Evolutionary conservation across 92 coral and sea anemone genomes (phyloP), one percentile per base, ranked within the genome.

Genomic region (Nematostella vectensis): DNA sequence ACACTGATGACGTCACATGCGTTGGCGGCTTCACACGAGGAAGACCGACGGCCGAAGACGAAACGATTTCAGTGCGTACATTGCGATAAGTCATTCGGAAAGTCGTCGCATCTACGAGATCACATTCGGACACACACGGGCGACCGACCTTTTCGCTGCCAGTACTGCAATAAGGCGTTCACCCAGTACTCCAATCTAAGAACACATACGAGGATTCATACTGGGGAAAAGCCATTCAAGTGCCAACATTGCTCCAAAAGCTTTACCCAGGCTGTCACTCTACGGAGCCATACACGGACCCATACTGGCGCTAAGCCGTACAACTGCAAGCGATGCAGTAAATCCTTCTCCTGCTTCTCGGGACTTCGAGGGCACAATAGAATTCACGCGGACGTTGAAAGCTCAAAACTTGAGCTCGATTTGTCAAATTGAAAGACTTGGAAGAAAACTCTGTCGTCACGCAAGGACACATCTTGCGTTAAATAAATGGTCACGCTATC

Each of bases 81-180:
- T 50, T 93, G 99, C 68, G 99, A 93, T 29, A 93, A 93, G 36
- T 93, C 99, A 21, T 93, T 93, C 57, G 99, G 99, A 1, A 93
- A 93, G 63, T 93, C 99, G 2, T 93, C 99, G 47, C 99, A 93
- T 57, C 89, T 93, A 63, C 96, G 99, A 20, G 99, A 93, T 54
- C 99, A 93, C 65, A 93, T 93, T 57, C 84, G 99, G 50, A 93
- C 99, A 3, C 99, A 93, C 50, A 93, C 99, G 9, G 99, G 99
- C 2, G 96, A 87, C 57, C 82, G 99, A 19, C 99, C 99, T 22
- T 93, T 87, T 47, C 87, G 94, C 20, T 93, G 99, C 60, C 85
- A 93, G 61, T 93, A 65, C 55, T 93, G 99, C 68, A 81, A 73
- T 77, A 93, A 93, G 55, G 96, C 96, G 8, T 93, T 93, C 57